These are phyloP conservation scores for Nemotelus nigrinus DNA, from an alignment of 2,888 invertebrate species.

Conservation along the genomic window DNA sequence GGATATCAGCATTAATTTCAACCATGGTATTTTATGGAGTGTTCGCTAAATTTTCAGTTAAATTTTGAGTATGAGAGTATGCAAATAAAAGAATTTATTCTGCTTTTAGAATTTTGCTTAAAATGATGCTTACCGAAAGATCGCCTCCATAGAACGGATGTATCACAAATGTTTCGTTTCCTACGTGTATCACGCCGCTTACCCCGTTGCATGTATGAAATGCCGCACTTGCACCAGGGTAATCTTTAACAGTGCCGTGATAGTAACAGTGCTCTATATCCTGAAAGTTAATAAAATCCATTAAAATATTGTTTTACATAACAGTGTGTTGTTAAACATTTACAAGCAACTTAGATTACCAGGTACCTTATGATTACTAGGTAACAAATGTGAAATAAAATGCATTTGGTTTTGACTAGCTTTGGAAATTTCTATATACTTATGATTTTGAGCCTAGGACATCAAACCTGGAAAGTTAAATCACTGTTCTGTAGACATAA, in stretches of 20 bases:
- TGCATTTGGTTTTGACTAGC: not conserved
- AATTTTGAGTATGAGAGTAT: not conserved
- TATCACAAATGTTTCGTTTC: constrained; percentile 97
- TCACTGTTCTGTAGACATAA: too few relatives aligned
- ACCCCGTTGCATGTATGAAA: constrained; percentile 98
- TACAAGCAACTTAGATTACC: not conserved
- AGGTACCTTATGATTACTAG: not conserved
- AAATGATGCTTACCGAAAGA: constrained; percentile 83
- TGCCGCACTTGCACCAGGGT: constrained; percentile 95
- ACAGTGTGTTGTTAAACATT: not conserved
- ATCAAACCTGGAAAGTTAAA: too few relatives aligned
- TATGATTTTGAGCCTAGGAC: too few relatives aligned
- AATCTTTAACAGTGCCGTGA: constrained; percentile 96
- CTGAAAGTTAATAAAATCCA: constrained; percentile 65
- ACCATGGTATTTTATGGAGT: not conserved
- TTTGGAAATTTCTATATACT: too few relatives aligned
- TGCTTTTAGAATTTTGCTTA: constrained; percentile 5
- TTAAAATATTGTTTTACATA: not conserved
- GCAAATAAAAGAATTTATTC: not conserved
- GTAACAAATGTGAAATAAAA: not conserved
- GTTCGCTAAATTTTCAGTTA: not conserved
- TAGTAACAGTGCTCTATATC: constrained; percentile 99
- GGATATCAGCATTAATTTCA: too few relatives aligned
- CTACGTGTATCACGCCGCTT: constrained; percentile 95
- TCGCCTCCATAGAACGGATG: constrained; percentile 98